These are phyloP conservation scores for Dermatemys mawii DNA, from an alignment of 2,113 vertebrate genomes.

Conservation along the genomic window DNA sequence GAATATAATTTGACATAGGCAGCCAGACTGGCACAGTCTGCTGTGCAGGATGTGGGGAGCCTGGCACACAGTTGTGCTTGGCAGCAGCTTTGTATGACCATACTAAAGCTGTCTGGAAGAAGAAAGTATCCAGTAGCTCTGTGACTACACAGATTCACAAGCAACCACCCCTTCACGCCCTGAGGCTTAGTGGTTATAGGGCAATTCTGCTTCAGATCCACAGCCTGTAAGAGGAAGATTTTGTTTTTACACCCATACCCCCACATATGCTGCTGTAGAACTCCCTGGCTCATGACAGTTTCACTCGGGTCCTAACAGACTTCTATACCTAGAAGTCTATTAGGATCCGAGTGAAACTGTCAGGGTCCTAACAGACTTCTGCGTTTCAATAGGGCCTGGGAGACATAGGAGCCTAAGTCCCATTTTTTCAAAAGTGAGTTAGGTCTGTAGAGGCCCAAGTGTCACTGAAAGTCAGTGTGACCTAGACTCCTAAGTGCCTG, in stretches of 20 bases:
- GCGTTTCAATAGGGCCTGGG: neutral
- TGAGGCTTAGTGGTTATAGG: neutral
- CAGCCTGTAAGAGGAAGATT: neutral
- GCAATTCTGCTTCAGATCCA: neutral
- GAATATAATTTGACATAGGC: neutral
- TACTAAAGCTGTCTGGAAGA: neutral
- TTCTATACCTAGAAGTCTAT: too few relatives aligned
- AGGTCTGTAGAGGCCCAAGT: neutral
- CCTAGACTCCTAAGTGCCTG: neutral
- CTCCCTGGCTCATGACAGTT: neutral
- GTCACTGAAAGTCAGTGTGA: neutral
- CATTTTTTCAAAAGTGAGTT: neutral
- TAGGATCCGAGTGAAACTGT: too few relatives aligned
- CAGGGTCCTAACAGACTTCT: too few relatives aligned
- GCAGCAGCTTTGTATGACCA: neutral
- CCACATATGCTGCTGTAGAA: neutral
- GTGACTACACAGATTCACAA: neutral
- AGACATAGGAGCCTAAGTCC: neutral
- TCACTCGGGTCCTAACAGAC: neutral
- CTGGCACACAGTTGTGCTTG: neutral
- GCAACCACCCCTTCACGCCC: neutral
- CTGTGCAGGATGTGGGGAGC: neutral
- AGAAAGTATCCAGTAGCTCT: neutral
- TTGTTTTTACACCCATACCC: neutral
- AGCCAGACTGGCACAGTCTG: neutral